phyloP scores from a whole-genome alignment of 2,113 vertebrate genomes.

The Phoxinus phoxinus region DNA sequence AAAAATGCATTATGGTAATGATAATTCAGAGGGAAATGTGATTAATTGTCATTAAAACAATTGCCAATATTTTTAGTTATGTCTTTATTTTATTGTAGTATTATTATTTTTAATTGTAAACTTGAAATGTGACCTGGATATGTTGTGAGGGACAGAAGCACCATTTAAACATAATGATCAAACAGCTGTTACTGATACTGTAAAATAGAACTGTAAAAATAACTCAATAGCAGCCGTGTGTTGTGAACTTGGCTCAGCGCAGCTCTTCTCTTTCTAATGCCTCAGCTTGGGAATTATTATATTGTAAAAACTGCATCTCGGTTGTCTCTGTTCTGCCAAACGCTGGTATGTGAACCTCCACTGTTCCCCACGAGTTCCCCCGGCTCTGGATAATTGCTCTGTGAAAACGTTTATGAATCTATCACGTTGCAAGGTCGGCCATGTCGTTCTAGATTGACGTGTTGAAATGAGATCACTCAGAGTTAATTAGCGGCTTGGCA shows the following conservation, averaged over 20 bases:
- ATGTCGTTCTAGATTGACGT: slow-evolving; percentile 67
- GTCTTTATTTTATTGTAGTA: neutral
- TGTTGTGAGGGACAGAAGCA: neutral
- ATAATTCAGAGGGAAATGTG: neutral
- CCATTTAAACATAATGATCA: neutral
- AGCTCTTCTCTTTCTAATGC: neutral
- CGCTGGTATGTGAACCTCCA: neutral
- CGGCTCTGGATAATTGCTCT: slow-evolving; percentile 62
- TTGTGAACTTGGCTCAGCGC: neutral
- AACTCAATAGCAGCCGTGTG: neutral
- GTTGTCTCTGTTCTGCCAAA: neutral
- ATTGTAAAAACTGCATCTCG: neutral
- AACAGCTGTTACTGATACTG: too few relatives aligned
- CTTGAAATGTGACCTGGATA: neutral
- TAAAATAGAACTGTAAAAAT: neutral
- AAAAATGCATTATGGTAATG: neutral
- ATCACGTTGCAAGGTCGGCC: slow-evolving; percentile 57
- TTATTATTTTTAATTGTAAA: neutral
- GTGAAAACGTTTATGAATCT: slow-evolving; percentile 69
- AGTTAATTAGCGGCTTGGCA: slow-evolving; percentile 68
- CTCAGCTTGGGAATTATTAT: neutral
- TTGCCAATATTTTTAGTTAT: neutral
- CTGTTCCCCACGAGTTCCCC: slow-evolving; percentile 33
- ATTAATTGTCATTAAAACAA: neutral
- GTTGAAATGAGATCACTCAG: slow-evolving; percentile 62